A percentile compares a stretch with the other conserved stretches of the same genome.
Conservation (phyloP, 2,113 vertebrate species). For the Saimiri boliviensis region DNA sequence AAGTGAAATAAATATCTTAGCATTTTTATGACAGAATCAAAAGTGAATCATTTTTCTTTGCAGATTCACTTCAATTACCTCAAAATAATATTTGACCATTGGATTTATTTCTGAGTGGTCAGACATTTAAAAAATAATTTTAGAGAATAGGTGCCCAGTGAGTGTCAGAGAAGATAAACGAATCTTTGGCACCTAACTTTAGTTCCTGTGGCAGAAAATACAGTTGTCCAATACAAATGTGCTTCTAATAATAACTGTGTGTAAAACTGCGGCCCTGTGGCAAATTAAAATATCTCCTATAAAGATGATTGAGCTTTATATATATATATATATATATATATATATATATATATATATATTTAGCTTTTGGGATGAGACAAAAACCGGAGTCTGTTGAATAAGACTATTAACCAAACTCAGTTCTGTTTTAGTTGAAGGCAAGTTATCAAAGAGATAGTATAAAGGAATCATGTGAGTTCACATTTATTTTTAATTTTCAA, state of each 20-base stretch:
- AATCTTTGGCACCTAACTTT: constrained; percentile 46
- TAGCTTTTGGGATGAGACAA: neutral
- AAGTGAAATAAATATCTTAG: constrained; percentile 51
- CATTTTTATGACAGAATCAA: constrained; percentile 14
- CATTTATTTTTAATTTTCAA: constrained; percentile 72
- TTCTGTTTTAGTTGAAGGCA: constrained; percentile 32
- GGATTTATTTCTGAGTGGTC: constrained; percentile 31
- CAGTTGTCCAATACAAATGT: constrained; percentile 50
- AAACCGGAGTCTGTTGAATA: neutral
- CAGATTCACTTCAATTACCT: neutral
- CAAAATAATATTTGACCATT: constrained; percentile 44
- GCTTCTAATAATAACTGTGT: constrained; percentile 60
- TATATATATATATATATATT: constrained; percentile 60
- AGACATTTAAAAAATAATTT: constrained; percentile 49
- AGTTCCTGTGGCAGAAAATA: neutral
- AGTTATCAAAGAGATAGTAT: constrained; percentile 60
- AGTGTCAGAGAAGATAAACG: constrained; percentile 35
- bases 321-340: constrained; percentile 19
- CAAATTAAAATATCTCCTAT: constrained; percentile 51
- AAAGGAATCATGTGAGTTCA: constrained; percentile 54
- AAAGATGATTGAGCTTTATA: constrained; percentile 43
- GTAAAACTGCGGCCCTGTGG: constrained; percentile 42
- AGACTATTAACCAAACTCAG: constrained; percentile 43
- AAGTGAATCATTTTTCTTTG: constrained; percentile 32
- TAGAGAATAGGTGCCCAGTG: neutral